Conservation (phyloP, 64 coral and sea anemone species). For the Montipora cactus region DNA sequence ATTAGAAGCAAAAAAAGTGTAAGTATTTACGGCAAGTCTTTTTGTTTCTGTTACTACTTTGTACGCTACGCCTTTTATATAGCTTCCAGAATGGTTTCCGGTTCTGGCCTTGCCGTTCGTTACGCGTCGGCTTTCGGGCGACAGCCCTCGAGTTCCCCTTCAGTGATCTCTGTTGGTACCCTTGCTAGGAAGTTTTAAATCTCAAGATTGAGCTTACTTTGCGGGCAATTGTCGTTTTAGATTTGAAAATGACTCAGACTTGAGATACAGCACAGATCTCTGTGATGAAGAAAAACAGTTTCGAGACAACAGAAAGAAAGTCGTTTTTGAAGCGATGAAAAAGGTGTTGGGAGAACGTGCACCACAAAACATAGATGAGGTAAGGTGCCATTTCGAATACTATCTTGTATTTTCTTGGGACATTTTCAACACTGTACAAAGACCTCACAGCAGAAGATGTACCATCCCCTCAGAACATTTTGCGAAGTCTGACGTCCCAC, state of each 20-base stretch:
- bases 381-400: not conserved
- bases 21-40: not conserved
- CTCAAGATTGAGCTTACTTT: not conserved
- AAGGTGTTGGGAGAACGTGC: conserved; percentile 71
- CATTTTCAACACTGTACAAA: too few species aligned
- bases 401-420: too few species aligned
- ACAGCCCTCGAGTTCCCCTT: too few species aligned
- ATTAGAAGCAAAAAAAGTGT: conserved; percentile 14
- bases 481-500: too few species aligned
- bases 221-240: not conserved
- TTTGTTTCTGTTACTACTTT: not conserved
- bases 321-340: conserved; percentile 81
- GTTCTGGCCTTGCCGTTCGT: too few species aligned
- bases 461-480: too few species aligned
- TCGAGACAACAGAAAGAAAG: conserved; percentile 49
- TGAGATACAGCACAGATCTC: conserved; percentile 72
- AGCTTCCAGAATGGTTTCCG: too few species aligned
- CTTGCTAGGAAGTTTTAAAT: too few species aligned
- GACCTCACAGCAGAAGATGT: too few species aligned
- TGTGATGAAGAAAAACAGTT: conserved; percentile 80
- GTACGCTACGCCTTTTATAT: not conserved
- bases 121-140: too few species aligned
- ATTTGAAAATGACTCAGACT: conserved; percentile 41
- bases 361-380: conserved; percentile 78
- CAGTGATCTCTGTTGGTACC: too few species aligned